Percentiles rank a stretch among this genome's conserved stretches.
Evolutionary conservation across 2,888 invertebrate genomes (phyloP).

Genomic region (Archaeoteleia sp.): DNA sequence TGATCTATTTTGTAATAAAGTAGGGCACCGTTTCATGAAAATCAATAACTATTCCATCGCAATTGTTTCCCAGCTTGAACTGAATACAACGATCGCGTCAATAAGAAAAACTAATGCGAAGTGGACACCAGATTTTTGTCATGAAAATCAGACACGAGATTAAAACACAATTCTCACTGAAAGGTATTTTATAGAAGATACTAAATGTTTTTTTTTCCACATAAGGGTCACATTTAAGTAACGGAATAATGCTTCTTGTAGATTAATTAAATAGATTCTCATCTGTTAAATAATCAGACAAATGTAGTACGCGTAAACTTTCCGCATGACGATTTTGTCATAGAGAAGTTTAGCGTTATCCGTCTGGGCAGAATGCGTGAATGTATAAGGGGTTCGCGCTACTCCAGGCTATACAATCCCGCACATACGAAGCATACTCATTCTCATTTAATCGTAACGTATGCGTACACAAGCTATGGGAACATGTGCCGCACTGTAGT

Average conservation of each 20-base stretch:
- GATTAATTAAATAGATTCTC: no score
- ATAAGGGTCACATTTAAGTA: no score
- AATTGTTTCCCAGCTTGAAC: conserved; percentile 41
- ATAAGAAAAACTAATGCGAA: conserved; percentile 36
- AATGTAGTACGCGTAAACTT: conserved; percentile 9
- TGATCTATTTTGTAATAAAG: no score
- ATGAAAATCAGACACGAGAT: conserved; percentile 6
- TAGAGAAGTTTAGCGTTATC: conserved; percentile 57
- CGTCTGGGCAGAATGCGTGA: conserved; percentile 16
- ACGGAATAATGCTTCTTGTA: no score
- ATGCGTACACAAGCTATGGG: conserved; percentile 40
- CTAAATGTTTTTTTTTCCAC: no score
- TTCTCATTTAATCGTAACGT: conserved; percentile 40
- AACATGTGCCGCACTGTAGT: conserved; percentile 35
- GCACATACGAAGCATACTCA: conserved; percentile 30
- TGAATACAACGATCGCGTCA: conserved; percentile 30
- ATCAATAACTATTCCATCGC: conserved; percentile 40
- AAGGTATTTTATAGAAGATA: no score
- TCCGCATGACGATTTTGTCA: conserved; percentile 53
- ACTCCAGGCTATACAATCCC: conserved; percentile 17
- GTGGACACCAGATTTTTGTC: conserved; percentile 25
- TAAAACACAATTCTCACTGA: no score
- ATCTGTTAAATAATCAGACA: no score
- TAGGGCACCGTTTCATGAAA: no score
- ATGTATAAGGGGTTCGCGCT: conserved; percentile 7